A percentile compares a stretch with the other conserved stretches of the same genome.
Conservation (phyloP, 2,888 invertebrate species). For the Volucella inflata region DNA sequence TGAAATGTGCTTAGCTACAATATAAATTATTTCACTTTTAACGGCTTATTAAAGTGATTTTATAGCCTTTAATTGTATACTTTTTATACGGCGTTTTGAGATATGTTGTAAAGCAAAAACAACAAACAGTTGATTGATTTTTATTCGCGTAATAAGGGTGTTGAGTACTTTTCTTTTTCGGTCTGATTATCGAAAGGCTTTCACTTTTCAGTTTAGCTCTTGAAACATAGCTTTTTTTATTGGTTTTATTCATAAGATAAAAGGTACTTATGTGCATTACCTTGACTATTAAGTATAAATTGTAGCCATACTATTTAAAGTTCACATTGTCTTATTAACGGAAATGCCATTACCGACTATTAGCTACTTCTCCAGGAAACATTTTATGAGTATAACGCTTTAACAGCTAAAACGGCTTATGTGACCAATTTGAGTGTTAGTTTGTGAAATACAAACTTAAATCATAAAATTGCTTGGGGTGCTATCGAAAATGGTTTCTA, state of each 20-base stretch:
- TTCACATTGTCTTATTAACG: too few relatives aligned
- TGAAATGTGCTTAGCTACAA: conserved; percentile 27
- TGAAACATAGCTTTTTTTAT: background rate
- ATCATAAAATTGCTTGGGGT: background rate
- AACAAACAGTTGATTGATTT: conserved; percentile 56
- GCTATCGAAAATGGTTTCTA: background rate
- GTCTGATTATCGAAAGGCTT: conserved; percentile 37
- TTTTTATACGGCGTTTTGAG: conserved; percentile 25
- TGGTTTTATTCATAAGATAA: too few relatives aligned
- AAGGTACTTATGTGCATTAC: too few relatives aligned
- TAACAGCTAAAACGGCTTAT: background rate
- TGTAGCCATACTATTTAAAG: too few relatives aligned
- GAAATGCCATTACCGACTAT: too few relatives aligned
- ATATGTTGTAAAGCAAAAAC: conserved; percentile 4
- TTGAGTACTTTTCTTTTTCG: conserved; percentile 39
- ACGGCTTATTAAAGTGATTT: conserved; percentile 61
- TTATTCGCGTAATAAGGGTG: conserved; percentile 56
- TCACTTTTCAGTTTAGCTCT: conserved; percentile 39
- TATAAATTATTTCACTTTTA: conserved; percentile 58
- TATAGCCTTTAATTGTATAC: conserved; percentile 61
- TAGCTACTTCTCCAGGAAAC: too few relatives aligned
- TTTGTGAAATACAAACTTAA: background rate
- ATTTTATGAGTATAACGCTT: too few relatives aligned
- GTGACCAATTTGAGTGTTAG: background rate
- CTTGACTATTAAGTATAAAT: too few relatives aligned